These are phyloP conservation scores for Dasyprocta punctata DNA, from an alignment of 2,113 vertebrate genomes.

Conservation along the genomic window DNA sequence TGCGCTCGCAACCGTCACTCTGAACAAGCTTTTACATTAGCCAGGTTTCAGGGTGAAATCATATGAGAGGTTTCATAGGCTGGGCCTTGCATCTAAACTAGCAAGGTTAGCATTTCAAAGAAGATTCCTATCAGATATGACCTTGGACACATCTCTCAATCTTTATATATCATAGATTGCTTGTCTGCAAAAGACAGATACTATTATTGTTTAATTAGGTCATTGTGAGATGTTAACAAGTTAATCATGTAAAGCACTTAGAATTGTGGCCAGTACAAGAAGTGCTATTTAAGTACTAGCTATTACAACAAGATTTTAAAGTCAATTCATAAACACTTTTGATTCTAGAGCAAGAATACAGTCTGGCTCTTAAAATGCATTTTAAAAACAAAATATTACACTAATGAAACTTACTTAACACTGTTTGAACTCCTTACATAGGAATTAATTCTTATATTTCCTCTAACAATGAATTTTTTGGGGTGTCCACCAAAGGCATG, in stretches of 20 bases:
- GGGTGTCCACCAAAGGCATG: background rate
- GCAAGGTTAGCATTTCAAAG: background rate
- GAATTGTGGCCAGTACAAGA: no score
- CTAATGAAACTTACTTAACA: slow-evolving; percentile 41
- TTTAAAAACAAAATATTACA: slow-evolving; percentile 51
- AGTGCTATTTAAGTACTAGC: background rate
- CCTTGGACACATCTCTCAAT: background rate
- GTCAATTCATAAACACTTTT: background rate
- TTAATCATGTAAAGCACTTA: background rate
- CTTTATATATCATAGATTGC: background rate
- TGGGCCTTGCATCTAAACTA: background rate
- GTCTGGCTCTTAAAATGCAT: background rate
- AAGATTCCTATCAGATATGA: background rate
- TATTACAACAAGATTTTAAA: background rate
- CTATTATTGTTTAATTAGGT: background rate
- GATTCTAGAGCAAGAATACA: background rate
- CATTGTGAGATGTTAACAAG: background rate
- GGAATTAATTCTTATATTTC: background rate
- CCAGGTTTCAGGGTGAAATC: background rate
- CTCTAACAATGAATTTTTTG: background rate
- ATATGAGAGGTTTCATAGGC: background rate
- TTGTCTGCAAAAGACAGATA: background rate
- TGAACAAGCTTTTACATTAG: background rate
- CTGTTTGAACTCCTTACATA: background rate
- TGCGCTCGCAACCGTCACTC: background rate